A percentile compares a stretch with the other conserved stretches of the same genome.
phyloP scores from a whole-genome alignment of 2,797 vertebrate species.

The Pseudochromis fuscus region DNA sequence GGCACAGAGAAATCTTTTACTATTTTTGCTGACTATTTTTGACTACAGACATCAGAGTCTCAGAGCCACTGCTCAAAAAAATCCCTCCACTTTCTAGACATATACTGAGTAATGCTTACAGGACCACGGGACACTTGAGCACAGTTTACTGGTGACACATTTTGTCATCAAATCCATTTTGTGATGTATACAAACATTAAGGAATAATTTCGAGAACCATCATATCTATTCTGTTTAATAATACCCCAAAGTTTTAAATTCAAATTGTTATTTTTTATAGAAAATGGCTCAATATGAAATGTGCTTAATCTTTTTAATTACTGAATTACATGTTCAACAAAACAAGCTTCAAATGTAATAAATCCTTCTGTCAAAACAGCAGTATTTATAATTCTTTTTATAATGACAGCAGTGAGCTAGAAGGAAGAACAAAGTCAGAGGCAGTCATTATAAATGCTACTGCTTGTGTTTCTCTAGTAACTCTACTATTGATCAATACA shows the following conservation, averaged over 20 bases:
- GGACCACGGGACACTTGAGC: no score
- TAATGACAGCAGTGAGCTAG: background rate
- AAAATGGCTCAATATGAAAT: background rate
- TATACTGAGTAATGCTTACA: background rate
- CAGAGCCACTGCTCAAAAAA: background rate
- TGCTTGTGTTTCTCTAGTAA: no score
- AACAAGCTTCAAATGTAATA: background rate
- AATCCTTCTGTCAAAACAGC: background rate
- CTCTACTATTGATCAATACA: background rate
- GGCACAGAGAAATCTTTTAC: conserved; percentile 17
- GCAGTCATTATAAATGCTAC: background rate
- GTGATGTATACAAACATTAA: no score
- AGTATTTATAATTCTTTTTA: no score
- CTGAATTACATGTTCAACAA: background rate
- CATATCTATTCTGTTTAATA: no score
- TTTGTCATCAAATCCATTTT: no score
- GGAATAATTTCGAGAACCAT: background rate
- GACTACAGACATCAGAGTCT: background rate
- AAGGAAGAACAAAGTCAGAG: background rate
- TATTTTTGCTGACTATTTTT: background rate
- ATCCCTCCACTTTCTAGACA: background rate
- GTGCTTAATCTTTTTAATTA: background rate
- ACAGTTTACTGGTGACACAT: no score
- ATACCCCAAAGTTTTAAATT: no score
- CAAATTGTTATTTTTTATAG: background rate